phyloP scores from a whole-genome alignment of 2,113 vertebrate species.

The Oophaga pumilio region DNA sequence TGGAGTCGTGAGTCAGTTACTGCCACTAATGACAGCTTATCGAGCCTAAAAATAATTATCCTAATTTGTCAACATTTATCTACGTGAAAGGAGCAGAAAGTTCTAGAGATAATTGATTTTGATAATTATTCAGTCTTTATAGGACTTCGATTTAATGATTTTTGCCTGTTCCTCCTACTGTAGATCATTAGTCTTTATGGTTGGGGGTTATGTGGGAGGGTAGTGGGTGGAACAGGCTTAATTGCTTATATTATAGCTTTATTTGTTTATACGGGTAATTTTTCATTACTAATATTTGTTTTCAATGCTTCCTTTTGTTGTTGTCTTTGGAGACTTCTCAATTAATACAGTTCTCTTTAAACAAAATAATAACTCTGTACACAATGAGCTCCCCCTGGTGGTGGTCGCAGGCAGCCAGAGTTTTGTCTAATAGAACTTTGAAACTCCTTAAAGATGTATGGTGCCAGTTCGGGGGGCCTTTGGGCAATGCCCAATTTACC shows the following conservation, averaged over 20 bases:
- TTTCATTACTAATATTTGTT: no score
- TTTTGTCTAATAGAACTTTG: no score
- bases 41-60: background rate
- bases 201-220: background rate
- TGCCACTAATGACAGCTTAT: background rate
- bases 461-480: no score
- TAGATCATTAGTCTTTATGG: background rate
- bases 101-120: background rate
- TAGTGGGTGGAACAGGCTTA: background rate
- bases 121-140: background rate
- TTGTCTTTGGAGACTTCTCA: no score
- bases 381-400: no score
- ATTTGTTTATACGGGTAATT: background rate
- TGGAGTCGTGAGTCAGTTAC: background rate
- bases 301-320: no score
- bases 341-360: no score
- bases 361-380: no score
- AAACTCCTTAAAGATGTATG: no score
- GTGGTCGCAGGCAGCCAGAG: no score
- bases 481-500: no score
- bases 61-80: background rate
- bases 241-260: background rate
- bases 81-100: background rate
- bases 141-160: background rate
- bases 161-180: background rate